These are phyloP conservation scores for Arnoldichthys spilopterus DNA, from an alignment of 2,797 vertebrate species.

Conservation along the genomic window DNA sequence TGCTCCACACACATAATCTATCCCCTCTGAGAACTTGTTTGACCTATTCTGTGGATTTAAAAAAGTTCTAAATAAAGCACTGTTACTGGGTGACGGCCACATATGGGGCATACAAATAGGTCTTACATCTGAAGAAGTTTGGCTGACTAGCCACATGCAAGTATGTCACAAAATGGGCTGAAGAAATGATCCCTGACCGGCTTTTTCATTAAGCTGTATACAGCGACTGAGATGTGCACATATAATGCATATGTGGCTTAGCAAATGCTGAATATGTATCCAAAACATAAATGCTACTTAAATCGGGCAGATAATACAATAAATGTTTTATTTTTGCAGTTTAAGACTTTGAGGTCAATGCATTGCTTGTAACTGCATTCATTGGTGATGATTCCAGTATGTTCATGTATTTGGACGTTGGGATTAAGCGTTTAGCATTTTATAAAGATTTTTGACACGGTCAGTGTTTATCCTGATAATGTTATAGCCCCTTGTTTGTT, in stretches of 20 bases:
- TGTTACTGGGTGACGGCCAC: conserved; percentile 77
- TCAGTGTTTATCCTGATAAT: no score
- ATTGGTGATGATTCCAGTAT: no score
- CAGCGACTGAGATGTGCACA: neutral
- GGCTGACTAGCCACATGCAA: conserved; percentile 5
- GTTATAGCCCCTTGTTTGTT: no score
- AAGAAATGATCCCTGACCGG: neutral
- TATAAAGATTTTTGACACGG: no score
- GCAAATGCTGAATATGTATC: neutral
- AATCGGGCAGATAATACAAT: no score
- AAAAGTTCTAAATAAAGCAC: conserved; percentile 73
- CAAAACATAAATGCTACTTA: no score
- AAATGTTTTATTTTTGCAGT: no score
- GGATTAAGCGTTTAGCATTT: no score
- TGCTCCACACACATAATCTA: conserved; percentile 59
- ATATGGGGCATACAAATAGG: conserved; percentile 47
- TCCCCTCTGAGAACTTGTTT: conserved; percentile 62
- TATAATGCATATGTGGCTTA: no score
- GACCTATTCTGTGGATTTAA: conserved; percentile 68
- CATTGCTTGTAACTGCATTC: no score
- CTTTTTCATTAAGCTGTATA: neutral
- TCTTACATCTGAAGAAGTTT: conserved; percentile 25
- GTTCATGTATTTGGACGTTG: no score
- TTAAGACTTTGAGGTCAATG: no score
- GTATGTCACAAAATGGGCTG: conserved; percentile 4